A percentile compares a stretch with the other conserved stretches of the same genome.
Conservation (phyloP, 2,888 invertebrate genomes). For the Nomada fabriciana region DNA sequence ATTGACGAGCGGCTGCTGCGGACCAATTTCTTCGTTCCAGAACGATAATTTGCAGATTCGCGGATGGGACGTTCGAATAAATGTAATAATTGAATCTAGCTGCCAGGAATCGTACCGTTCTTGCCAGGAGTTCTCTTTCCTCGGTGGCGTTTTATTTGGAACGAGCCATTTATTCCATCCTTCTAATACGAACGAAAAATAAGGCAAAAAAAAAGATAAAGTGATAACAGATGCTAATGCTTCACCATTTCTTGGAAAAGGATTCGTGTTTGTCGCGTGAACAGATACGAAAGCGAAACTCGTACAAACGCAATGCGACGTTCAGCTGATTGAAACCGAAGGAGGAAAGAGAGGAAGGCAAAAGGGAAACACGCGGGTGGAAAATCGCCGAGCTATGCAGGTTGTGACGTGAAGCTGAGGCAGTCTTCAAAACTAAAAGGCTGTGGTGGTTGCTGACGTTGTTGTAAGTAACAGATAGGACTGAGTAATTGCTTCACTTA, state of each 20-base stretch:
- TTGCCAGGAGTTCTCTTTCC: slow-evolving; percentile 6
- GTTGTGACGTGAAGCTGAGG: slow-evolving; percentile 64
- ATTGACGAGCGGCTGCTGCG: slow-evolving; percentile 57
- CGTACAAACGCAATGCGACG: slow-evolving; percentile 25
- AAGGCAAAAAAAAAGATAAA: neutral
- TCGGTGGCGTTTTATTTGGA: neutral
- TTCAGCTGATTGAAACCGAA: slow-evolving; percentile 8
- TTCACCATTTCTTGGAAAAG: neutral
- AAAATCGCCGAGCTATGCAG: slow-evolving; percentile 41
- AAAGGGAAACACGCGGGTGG: neutral
- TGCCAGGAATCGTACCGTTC: slow-evolving; percentile 8
- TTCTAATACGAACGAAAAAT: neutral
- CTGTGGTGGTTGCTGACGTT: slow-evolving; percentile 82
- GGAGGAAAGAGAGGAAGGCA: neutral
- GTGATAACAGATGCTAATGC: neutral
- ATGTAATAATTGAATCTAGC: slow-evolving; percentile 33
- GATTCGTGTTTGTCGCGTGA: neutral
- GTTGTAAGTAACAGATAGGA: slow-evolving; percentile 83
- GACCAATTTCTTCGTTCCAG: slow-evolving; percentile 73
- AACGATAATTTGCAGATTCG: slow-evolving; percentile 57
- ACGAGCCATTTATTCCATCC: slow-evolving; percentile 13
- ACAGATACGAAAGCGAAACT: slow-evolving; percentile 58
- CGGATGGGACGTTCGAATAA: slow-evolving; percentile 21
- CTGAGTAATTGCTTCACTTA: slow-evolving; percentile 84
- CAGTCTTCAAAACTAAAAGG: slow-evolving; percentile 81